Percentiles rank a stretch among this genome's conserved stretches.
phyloP scores from a whole-genome alignment of 2,797 vertebrate genomes.

The Characodon lateralis region DNA sequence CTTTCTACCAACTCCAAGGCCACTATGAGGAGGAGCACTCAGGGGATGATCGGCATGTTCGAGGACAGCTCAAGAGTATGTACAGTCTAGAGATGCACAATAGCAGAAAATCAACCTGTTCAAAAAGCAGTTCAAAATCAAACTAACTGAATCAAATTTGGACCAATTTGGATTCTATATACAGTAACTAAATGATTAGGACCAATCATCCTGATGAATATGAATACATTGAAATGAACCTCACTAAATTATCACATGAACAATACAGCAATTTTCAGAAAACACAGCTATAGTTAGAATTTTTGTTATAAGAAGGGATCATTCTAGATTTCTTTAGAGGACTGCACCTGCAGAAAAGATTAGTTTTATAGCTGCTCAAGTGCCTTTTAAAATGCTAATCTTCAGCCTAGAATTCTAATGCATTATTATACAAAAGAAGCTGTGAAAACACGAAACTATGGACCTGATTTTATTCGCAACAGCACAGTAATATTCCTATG shows the following conservation, averaged over 20 bases:
- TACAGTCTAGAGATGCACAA: neutral
- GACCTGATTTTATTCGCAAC: neutral
- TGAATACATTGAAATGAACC: neutral
- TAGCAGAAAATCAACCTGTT: neutral
- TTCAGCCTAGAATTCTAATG: neutral
- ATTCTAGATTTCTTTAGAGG: neutral
- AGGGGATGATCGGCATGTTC: slow-evolving; percentile 88
- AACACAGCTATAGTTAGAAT: neutral
- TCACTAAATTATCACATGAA: neutral
- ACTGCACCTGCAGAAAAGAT: neutral
- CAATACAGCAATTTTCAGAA: neutral
- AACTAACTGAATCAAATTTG: neutral
- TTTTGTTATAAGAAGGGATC: neutral
- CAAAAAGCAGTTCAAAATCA: neutral
- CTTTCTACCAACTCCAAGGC: slow-evolving; percentile 93
- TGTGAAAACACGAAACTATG: neutral
- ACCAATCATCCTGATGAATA: neutral
- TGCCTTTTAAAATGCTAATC: neutral
- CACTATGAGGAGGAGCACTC: slow-evolving; percentile 97
- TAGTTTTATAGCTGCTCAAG: neutral
- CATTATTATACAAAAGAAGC: neutral
- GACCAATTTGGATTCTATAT: neutral
- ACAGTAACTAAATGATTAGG: neutral
- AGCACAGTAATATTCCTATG: neutral
- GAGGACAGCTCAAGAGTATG: slow-evolving; percentile 92